Evolutionary conservation across 1,140 invertebrate genomes (phyloP).

Genomic region (Formica selysi): DNA sequence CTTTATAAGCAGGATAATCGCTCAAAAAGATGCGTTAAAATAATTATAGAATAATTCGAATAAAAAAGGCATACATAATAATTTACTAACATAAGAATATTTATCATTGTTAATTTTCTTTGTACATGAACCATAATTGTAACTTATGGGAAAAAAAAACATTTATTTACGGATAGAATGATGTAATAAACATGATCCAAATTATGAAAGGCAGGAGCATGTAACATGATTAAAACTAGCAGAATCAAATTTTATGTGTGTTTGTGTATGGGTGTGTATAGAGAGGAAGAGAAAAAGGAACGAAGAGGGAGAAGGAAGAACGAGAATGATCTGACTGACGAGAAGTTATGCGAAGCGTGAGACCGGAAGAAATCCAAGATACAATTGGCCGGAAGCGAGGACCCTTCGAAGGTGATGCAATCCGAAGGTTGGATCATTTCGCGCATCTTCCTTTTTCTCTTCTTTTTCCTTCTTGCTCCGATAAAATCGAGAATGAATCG

Average conservation of each 20-base stretch:
- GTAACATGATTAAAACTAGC: conserved; percentile 24
- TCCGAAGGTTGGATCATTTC: conserved; percentile 49
- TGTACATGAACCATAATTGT: not conserved
- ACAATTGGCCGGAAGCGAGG: conserved; percentile 74
- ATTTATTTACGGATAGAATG: conserved; percentile 17
- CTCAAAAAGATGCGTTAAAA: not conserved
- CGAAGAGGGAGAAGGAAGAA: not conserved
- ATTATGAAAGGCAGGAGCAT: not conserved
- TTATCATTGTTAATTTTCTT: not conserved
- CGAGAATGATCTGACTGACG: conserved; percentile 52
- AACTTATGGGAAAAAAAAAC: conserved; percentile 6
- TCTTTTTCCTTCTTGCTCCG: not conserved
- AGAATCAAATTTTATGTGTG: conserved; percentile 4
- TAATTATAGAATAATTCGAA: not conserved
- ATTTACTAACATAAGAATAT: not conserved
- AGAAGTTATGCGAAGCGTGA: conserved; percentile 74
- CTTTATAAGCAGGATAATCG: not conserved
- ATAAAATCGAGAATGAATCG: conserved; percentile 62
- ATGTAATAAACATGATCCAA: conserved; percentile 10
- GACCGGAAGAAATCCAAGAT: conserved; percentile 76
- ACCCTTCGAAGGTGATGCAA: conserved; percentile 67
- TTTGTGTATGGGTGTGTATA: too few species aligned
- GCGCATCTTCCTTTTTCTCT: not conserved
- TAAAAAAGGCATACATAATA: not conserved
- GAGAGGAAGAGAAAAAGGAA: not conserved